Evolutionary conservation across 2,113 vertebrate genomes (phyloP), one percentile per base, ranked within the genome.

Genomic region (Sterrhoptilus dennistouni): DNA sequence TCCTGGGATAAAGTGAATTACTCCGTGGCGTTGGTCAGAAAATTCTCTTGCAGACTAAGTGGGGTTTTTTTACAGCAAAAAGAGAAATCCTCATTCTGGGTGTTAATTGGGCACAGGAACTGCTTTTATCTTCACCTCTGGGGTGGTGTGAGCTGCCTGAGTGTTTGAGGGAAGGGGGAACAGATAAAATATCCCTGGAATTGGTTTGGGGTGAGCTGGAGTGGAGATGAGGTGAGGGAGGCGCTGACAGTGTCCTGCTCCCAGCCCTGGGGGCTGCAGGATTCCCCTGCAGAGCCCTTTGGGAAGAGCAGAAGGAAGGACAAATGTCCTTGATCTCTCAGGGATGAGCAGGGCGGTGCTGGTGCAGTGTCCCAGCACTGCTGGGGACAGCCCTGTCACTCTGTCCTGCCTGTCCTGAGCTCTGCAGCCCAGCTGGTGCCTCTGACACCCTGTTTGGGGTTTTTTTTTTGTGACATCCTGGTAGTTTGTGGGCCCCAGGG

Each of bases 261-360:
- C 13, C 52, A 42, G 17, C 14, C 11, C 47, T 4, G 2, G 8
- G 36, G 71, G 49, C 36, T 47, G 74, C 70, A 52, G 86, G 45
- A 47, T 23, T 11, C 11, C 45, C 45, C 45, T 47, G 9, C 45
- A 40, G 60, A 19, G 60, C 24, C 50, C 8, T 1, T 2, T 60
- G 52, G 36, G 2, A 23, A 5, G 66, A 10, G 28, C 16, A 29
- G 28, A 31, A 22, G 23, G 63, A 22, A n/a, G 70, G 71, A 12
- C 6, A 1, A 0, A 0, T 5, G 1, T 3, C 2, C 65, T 61
- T 69, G 44, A 16, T 12, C 14, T 2, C 52, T 33, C 53, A 20
- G 81, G 71, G 56, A 20, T 61, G 54, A 56, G 72, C 36, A 53
- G 79, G 5, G 35, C 20, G 29, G 50, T 23, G 35, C 47, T 24